These are phyloP conservation scores for Synanthedon formicaeformis DNA, from an alignment of 2,888 invertebrate genomes.

Conservation along the genomic window DNA sequence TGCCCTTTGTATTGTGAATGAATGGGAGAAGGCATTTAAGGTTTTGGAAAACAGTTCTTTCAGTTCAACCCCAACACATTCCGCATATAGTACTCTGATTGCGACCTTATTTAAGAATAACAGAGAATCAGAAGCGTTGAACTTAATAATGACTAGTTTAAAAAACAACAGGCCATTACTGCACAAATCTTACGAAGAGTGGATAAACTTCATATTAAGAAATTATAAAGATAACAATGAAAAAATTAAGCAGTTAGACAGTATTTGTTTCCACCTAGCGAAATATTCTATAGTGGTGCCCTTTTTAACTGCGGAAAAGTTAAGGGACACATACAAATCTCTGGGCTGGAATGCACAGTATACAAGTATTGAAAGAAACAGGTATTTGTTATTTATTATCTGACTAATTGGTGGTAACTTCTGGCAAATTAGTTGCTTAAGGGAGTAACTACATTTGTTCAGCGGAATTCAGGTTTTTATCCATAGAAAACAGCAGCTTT, in stretches of 20 bases:
- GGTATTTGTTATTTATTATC: constrained; percentile 13
- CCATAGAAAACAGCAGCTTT: no score
- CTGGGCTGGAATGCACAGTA: constrained; percentile 40
- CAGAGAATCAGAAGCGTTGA: constrained; percentile 71
- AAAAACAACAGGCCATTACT: constrained; percentile 44
- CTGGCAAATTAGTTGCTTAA: no score
- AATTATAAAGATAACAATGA: constrained; percentile 38
- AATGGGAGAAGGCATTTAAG: constrained; percentile 74
- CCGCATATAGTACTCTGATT: constrained; percentile 64
- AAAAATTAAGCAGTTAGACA: constrained; percentile 57
- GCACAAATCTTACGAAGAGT: constrained; percentile 60
- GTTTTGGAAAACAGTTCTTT: constrained; percentile 72
- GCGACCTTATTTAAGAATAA: constrained; percentile 71
- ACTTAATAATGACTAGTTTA: constrained; percentile 69
- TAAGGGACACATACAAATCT: constrained; percentile 30
- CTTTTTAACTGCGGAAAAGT: constrained; percentile 27
- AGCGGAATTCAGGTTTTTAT: no score
- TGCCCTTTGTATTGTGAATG: constrained; percentile 73
- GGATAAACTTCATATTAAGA: constrained; percentile 59
- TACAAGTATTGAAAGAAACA: constrained; percentile 31
- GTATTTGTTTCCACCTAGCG: constrained; percentile 69
- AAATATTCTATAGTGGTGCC: constrained; percentile 46
- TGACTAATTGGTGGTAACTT: background rate
- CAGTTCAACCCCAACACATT: constrained; percentile 48
- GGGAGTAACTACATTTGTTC: no score